Conservation (phyloP, 2,113 vertebrate species). For the Corythoichthys haematopterus region DNA sequence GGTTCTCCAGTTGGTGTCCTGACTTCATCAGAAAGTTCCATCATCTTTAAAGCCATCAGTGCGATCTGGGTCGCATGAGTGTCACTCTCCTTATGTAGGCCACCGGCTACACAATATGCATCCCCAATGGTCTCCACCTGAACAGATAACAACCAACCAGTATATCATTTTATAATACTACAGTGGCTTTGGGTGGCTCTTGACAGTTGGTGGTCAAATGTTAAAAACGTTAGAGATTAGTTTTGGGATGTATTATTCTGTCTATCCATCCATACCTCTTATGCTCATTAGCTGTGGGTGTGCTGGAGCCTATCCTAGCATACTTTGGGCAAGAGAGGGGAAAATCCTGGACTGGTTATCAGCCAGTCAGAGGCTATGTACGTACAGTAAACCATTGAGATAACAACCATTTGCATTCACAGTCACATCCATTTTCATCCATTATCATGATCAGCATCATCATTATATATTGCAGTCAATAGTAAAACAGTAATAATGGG, state of each 20-base stretch:
- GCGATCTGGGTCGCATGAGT: conserved; percentile 92
- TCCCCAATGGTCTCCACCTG: conserved; percentile 98
- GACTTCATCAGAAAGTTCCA: conserved; percentile 91
- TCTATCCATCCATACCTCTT: too few species aligned
- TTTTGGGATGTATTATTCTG: background rate
- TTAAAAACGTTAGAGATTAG: background rate
- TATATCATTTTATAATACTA: conserved; percentile 4
- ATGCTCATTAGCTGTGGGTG: background rate
- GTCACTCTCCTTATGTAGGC: conserved; percentile 89
- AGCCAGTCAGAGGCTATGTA: too few species aligned
- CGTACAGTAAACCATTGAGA: too few species aligned
- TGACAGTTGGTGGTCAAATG: background rate
- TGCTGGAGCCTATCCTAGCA: background rate
- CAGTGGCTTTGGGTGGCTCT: background rate
- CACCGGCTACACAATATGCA: conserved; percentile 94
- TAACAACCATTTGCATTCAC: too few species aligned
- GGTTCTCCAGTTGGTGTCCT: conserved; percentile 90
- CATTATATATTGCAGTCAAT: too few species aligned
- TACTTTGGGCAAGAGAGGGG: background rate
- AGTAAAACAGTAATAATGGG: too few species aligned
- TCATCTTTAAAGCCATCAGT: conserved; percentile 96
- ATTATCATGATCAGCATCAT: too few species aligned
- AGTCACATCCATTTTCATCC: too few species aligned
- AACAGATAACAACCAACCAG: conserved; percentile 25
- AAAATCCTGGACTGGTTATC: background rate